Conservation (phyloP, 2,888 invertebrate genomes). For the Leptarthrus brevirostris region DNA sequence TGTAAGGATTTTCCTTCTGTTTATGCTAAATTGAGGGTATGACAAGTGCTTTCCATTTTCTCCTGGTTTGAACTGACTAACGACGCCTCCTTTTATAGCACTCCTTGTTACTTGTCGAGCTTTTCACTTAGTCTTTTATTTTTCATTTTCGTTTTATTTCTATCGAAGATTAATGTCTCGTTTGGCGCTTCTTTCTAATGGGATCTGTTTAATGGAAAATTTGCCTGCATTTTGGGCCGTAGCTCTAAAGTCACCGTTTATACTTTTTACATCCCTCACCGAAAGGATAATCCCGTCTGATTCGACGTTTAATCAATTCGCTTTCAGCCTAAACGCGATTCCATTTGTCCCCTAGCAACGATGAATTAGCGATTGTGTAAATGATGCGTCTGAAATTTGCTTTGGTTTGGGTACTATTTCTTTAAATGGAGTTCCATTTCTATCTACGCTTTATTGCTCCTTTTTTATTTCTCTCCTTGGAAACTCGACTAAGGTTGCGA, state of each 20-base stretch:
- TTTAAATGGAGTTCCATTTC: too few species aligned
- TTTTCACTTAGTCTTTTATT: conserved; percentile 6
- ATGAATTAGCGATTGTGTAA: too few species aligned
- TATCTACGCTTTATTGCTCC: too few species aligned
- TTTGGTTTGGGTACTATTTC: too few species aligned
- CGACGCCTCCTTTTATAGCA: conserved; percentile 19
- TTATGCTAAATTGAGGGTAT: conserved; percentile 43
- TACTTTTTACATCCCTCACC: neutral
- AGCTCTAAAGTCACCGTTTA: neutral
- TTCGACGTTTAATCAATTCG: neutral
- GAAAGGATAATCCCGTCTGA: neutral
- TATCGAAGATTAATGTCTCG: conserved; percentile 33
- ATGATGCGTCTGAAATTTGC: too few species aligned
- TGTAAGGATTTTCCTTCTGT: conserved; percentile 18
- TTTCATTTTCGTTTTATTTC: conserved; percentile 13
- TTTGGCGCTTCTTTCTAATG: neutral
- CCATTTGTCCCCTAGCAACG: too few species aligned
- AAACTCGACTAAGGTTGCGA: too few species aligned
- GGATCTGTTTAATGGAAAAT: conserved; percentile 10
- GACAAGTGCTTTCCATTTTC: conserved; percentile 43
- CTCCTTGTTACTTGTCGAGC: conserved; percentile 27
- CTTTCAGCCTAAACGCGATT: neutral
- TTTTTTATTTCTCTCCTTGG: too few species aligned
- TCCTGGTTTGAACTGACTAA: conserved; percentile 21
- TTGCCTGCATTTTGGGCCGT: neutral